phyloP scores from a whole-genome alignment of 1,140 invertebrate species.

The Cecropterus lyciades region DNA sequence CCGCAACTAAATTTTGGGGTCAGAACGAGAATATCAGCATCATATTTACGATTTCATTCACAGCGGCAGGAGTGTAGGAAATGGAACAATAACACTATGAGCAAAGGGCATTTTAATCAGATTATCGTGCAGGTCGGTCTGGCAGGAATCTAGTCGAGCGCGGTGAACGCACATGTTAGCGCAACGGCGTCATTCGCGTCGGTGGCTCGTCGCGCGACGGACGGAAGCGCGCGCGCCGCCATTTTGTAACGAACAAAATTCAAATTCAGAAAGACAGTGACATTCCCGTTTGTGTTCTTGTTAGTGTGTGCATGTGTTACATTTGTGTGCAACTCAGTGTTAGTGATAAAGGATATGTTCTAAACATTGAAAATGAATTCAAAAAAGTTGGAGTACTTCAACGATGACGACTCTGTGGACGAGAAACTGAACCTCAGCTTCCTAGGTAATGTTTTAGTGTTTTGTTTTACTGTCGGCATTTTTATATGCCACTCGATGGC shows the following conservation, averaged over 20 bases:
- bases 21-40: slow-evolving; percentile 11
- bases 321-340: slow-evolving; percentile 58
- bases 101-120: slow-evolving; percentile 69
- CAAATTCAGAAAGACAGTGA: slow-evolving; percentile 51
- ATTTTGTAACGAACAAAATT: slow-evolving; percentile 58
- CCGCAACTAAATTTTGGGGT: slow-evolving; percentile 13
- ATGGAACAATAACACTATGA: slow-evolving; percentile 51
- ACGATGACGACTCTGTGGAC: slow-evolving; percentile 73
- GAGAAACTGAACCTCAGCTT: slow-evolving; percentile 80
- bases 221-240: slow-evolving; percentile 58
- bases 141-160: slow-evolving; percentile 52
- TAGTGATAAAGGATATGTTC: slow-evolving; percentile 61
- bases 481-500: slow-evolving; percentile 10
- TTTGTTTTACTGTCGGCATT: slow-evolving; percentile 28
- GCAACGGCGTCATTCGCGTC: slow-evolving; percentile 65
- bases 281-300: slow-evolving; percentile 42
- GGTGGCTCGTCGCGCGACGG: slow-evolving; percentile 51
- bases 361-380: slow-evolving; percentile 73
- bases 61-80: slow-evolving; percentile 43
- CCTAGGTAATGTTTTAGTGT: slow-evolving; percentile 68
- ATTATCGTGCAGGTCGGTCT: slow-evolving; percentile 63
- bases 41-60: slow-evolving; percentile 46
- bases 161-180: slow-evolving; percentile 31
- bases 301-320: slow-evolving; percentile 47
- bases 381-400: slow-evolving; percentile 79